Percentiles rank a stretch among this genome's conserved stretches.
Evolutionary conservation across 1,140 invertebrate genomes (phyloP).

Genomic region (Trialeurodes vaporariorum): DNA sequence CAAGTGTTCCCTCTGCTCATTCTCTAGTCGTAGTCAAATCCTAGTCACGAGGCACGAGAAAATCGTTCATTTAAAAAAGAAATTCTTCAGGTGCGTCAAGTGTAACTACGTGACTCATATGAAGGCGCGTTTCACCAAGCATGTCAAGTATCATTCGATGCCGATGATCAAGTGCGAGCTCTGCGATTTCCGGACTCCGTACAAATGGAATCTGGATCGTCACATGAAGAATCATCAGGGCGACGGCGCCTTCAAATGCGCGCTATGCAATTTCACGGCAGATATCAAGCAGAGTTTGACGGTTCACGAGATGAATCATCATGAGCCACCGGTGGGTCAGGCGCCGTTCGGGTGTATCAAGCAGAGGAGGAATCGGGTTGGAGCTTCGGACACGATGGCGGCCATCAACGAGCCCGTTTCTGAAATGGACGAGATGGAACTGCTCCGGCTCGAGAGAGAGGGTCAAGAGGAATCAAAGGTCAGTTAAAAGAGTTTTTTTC

Average conservation of each 20-base stretch:
- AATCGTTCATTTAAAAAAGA: constrained; percentile 44
- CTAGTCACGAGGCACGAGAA: constrained; percentile 38
- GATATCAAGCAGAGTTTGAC: constrained; percentile 86
- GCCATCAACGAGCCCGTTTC: constrained; percentile 30
- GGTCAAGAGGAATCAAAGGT: constrained; percentile 21
- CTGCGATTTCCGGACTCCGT: constrained; percentile 85
- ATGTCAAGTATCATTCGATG: constrained; percentile 88
- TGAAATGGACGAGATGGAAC: constrained; percentile 33
- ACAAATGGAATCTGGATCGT: constrained; percentile 86
- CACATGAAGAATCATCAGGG: constrained; percentile 85
- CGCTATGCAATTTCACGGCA: constrained; percentile 80
- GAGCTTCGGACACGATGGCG: constrained; percentile 48
- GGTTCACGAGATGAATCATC: constrained; percentile 81
- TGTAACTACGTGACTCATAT: constrained; percentile 85
- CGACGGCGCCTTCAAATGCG: constrained; percentile 67
- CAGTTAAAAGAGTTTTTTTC: too few species aligned
- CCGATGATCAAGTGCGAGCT: constrained; percentile 85
- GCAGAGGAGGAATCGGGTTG: constrained; percentile 51
- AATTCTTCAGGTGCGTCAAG: constrained; percentile 73
- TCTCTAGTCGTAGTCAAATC: constrained; percentile 30
- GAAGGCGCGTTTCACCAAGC: constrained; percentile 78
- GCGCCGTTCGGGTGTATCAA: constrained; percentile 29
- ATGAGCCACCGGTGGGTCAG: constrained; percentile 52
- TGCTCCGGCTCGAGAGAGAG: constrained; percentile 35
- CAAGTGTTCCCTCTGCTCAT: constrained; percentile 33